These are phyloP conservation scores for Diachasma alloeum DNA, from an alignment of 1,140 invertebrate species.

Conservation along the genomic window DNA sequence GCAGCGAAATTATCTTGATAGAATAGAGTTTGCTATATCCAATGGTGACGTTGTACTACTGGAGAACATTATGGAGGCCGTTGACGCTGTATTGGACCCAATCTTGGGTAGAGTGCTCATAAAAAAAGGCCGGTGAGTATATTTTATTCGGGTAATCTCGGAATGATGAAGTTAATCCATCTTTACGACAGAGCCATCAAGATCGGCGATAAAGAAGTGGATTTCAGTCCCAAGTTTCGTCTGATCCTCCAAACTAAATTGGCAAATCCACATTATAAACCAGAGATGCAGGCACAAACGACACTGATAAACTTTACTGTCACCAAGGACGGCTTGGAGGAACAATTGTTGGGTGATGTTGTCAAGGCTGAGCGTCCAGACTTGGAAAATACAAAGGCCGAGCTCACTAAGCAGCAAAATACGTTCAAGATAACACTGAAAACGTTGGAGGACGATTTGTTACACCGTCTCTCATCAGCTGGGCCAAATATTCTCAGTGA, in stretches of 20 bases:
- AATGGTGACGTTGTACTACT: constrained; percentile 81
- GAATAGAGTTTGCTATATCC: constrained; percentile 81
- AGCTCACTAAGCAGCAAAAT: constrained; percentile 92
- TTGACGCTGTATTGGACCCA: constrained; percentile 91
- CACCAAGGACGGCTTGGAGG: constrained; percentile 90
- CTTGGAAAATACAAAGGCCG: constrained; percentile 77
- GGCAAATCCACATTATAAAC: constrained; percentile 95
- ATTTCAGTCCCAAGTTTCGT: constrained; percentile 85
- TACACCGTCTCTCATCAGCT: constrained; percentile 85
- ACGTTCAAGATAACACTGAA: constrained; percentile 94
- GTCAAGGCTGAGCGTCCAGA: constrained; percentile 94
- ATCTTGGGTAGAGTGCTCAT: constrained; percentile 88
- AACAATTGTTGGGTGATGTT: constrained; percentile 92
- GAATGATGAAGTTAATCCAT: neutral
- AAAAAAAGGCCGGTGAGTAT: constrained; percentile 78
- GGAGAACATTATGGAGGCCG: constrained; percentile 88
- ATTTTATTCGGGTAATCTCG: neutral
- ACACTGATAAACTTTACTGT: constrained; percentile 96
- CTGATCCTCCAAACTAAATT: constrained; percentile 93
- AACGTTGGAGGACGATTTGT: constrained; percentile 86
- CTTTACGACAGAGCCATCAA: constrained; percentile 68
- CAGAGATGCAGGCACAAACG: constrained; percentile 95
- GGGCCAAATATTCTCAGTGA: constrained; percentile 91
- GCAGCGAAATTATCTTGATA: constrained; percentile 84
- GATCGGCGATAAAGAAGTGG: constrained; percentile 92